Evolutionary conservation across 2,113 vertebrate species (phyloP).

Genomic region (Acrocephalus kingi): DNA sequence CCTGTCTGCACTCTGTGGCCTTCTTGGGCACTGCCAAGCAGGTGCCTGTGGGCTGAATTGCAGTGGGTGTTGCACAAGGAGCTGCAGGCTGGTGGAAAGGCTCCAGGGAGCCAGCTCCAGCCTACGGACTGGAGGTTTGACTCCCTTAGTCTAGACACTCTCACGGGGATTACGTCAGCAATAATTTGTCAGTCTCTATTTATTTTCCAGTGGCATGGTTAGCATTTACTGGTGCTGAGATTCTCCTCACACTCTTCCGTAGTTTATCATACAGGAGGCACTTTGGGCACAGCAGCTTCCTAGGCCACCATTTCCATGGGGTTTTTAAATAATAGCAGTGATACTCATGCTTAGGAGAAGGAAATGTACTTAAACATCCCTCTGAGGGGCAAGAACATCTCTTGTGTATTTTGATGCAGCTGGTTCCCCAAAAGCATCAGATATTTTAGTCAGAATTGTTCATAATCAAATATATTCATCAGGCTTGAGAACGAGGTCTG

Average conservation of each 20-base stretch:
- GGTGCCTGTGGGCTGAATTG: constrained; percentile 25
- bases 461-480: background rate
- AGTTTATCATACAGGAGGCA: background rate
- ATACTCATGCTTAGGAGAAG: background rate
- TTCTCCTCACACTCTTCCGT: background rate
- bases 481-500: background rate
- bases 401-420: background rate
- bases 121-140: constrained; percentile 56
- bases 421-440: background rate
- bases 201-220: constrained; percentile 46
- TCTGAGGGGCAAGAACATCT: background rate
- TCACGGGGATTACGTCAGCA: constrained; percentile 51
- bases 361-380: background rate
- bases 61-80: constrained; percentile 53
- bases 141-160: constrained; percentile 61
- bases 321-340: background rate
- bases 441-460: background rate
- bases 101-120: constrained; percentile 54
- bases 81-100: constrained; percentile 57
- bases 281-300: background rate
- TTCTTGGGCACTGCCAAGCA: background rate
- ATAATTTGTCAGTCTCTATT: constrained; percentile 62
- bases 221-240: constrained; percentile 43
- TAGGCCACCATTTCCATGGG: background rate
- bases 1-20: background rate